Base-by-base conservation (phyloP, 2,797 vertebrate genomes). In the Vultur gryphus region DNA sequence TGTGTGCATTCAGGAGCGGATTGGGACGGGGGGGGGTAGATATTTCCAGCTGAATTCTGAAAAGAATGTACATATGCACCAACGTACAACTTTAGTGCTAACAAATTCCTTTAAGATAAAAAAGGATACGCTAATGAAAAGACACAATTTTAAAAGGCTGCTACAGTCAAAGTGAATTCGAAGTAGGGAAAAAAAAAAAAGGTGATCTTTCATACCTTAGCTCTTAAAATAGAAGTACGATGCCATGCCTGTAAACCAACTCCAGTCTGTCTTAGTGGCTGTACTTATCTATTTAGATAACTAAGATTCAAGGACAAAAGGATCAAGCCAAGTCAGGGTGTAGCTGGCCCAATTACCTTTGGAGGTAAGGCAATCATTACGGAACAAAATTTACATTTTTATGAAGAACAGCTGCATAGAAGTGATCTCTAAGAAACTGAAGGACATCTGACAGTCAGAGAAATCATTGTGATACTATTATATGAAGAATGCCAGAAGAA, bases 231-330 rank as follows among this genome's bases (percentile, higher is more conserved):
- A 93, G 90, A 95, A 70, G 77, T 46, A 86, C 0, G 7, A 91
- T 92, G 69, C 52, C 79, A 46, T 65, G 84, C 10, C 88, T 94
- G 86, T 87, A 96, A 96, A 92, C 35, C 39, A 95, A 95, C 5
- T 64, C 78, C 86, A 89, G 35, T 33, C 73, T 81, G 54, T 77
- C 62, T 48, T 17, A 80, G 52, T n/a, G 55, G 37, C 78, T 93
- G 80, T 61, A 64, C 88, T 88, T 93, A 52, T 31, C 57, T 79
- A 61, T 78, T 31, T 11, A 62, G 90, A 24, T 55, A 94, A 87
- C 78, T 66, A 90, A 52, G 71, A 95, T 61, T 93, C 84, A 94
- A 94, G 93, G 86, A 93, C 90, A 89, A 87, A 66, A 70, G 37
- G 51, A 85, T 73, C 51, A 80, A 83, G 51, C 24, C 58, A 95